phyloP scores from a whole-genome alignment of 2,888 invertebrate species.

The Sphecodes monilicornis region DNA sequence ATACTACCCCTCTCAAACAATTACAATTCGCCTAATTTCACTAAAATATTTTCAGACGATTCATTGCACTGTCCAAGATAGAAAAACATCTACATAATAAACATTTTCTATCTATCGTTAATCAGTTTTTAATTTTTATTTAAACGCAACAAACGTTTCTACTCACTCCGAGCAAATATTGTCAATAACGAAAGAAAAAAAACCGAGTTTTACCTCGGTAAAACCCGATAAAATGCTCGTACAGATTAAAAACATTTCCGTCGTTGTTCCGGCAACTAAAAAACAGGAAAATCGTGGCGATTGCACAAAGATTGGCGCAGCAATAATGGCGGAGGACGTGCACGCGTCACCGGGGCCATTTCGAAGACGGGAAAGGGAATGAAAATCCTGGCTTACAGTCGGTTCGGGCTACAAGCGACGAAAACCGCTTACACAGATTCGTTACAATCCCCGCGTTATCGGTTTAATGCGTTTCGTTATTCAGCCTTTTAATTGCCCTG shows the following conservation, averaged over 20 bases:
- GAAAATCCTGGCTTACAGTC: slow-evolving; percentile 14
- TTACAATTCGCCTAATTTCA: too few relatives aligned
- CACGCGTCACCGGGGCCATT: not conserved
- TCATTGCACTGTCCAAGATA: too few relatives aligned
- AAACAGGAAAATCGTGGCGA: not conserved
- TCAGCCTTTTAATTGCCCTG: slow-evolving; percentile 68
- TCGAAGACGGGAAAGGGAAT: not conserved
- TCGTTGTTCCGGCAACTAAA: not conserved
- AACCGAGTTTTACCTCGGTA: not conserved
- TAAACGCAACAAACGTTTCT: not conserved
- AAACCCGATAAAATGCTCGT: not conserved
- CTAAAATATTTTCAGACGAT: not conserved
- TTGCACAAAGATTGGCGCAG: not conserved
- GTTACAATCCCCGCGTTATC: slow-evolving; percentile 61
- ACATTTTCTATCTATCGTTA: not conserved
- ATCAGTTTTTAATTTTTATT: not conserved
- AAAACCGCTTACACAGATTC: slow-evolving; percentile 67
- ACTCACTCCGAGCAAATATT: not conserved
- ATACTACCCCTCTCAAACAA: too few relatives aligned
- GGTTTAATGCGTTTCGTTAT: slow-evolving; percentile 69
- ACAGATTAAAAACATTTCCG: not conserved
- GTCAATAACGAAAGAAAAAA: not conserved
- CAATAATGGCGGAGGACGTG: not conserved
- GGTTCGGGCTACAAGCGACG: slow-evolving; percentile 12
- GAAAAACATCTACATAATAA: too few relatives aligned